These are phyloP conservation scores for Scaptomyza montana DNA, from an alignment of 1,140 invertebrate genomes.

Conservation along the genomic window DNA sequence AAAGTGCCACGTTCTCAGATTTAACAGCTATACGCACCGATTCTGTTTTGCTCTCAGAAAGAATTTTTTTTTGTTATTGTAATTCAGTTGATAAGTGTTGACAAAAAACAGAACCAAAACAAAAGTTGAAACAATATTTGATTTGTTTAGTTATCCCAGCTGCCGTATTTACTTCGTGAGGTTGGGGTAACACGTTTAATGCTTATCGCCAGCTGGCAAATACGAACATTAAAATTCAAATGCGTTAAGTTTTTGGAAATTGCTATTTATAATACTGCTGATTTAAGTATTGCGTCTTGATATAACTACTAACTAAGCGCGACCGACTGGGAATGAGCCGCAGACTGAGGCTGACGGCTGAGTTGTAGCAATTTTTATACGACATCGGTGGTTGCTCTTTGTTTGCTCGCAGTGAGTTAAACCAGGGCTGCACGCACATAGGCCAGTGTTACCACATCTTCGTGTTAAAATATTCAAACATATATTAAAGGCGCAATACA, in stretches of 20 bases:
- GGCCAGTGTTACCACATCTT: conserved; percentile 38
- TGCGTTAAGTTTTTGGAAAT: conserved; percentile 16
- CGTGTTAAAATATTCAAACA: background rate
- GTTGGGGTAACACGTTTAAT: conserved; percentile 49
- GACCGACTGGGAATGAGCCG: conserved; percentile 63
- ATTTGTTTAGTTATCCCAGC: conserved; percentile 9
- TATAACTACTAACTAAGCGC: conserved; percentile 48
- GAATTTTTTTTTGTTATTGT: conserved; percentile 4
- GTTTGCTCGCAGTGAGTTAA: conserved; percentile 12
- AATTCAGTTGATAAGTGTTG: conserved; percentile 14
- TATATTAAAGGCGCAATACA: conserved; percentile 14
- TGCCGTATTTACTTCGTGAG: conserved; percentile 27
- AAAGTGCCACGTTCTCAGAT: conserved; percentile 49
- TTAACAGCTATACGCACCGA: conserved; percentile 15
- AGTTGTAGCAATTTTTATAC: conserved; percentile 66
- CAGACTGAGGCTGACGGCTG: conserved; percentile 63
- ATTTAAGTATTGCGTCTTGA: conserved; percentile 28
- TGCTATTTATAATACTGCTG: conserved; percentile 60
- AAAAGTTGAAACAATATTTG: conserved; percentile 33
- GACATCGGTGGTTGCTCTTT: conserved; percentile 31
- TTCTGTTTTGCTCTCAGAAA: conserved; percentile 15
- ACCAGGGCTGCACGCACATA: conserved; percentile 28
- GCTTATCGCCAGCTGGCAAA: conserved; percentile 48
- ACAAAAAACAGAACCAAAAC: conserved; percentile 40
- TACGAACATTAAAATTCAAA: conserved; percentile 4